These are phyloP conservation scores for Agrochola circellaris DNA, from an alignment of 2,888 invertebrate species.

Conservation along the genomic window DNA sequence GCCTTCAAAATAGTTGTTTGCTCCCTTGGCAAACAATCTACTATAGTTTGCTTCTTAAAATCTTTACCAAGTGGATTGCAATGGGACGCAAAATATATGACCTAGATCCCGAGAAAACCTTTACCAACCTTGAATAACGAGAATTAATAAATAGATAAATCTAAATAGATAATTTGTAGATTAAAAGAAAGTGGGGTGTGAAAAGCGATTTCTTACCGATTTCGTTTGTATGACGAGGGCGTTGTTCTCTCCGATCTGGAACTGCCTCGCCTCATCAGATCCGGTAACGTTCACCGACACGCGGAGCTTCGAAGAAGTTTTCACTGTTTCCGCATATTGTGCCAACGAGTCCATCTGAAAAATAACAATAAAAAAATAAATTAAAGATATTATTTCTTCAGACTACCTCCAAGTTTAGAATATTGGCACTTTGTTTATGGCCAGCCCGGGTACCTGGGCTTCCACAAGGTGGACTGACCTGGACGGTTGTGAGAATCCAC, in stretches of 20 bases:
- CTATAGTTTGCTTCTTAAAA: too few relatives aligned
- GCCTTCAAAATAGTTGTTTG: too few relatives aligned
- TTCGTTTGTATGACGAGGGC: constrained; percentile 95
- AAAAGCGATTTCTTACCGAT: constrained; percentile 87
- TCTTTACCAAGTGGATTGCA: too few relatives aligned
- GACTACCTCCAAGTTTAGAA: not conserved
- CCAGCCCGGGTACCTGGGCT: not conserved
- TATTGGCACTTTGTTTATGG: not conserved
- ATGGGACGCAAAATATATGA: too few relatives aligned
- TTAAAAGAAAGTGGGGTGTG: not conserved
- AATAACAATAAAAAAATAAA: not conserved
- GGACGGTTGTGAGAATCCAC: not conserved
- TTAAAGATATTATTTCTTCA: not conserved
- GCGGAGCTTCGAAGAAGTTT: constrained; percentile 81
- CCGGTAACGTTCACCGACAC: constrained; percentile 84
- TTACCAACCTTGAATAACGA: too few relatives aligned
- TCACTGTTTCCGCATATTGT: constrained; percentile 81
- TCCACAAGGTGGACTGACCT: not conserved
- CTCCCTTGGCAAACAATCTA: too few relatives aligned
- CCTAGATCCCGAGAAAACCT: too few relatives aligned
- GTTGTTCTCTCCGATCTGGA: constrained; percentile 94
- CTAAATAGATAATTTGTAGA: not conserved
- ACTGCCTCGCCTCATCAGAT: constrained; percentile 88
- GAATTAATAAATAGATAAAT: not conserved
- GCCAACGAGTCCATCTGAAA: constrained; percentile 88